Percentiles rank a stretch among this genome's conserved stretches.
Conservation (phyloP, 2,113 vertebrate genomes). For the Macroglossus sobrinus region DNA sequence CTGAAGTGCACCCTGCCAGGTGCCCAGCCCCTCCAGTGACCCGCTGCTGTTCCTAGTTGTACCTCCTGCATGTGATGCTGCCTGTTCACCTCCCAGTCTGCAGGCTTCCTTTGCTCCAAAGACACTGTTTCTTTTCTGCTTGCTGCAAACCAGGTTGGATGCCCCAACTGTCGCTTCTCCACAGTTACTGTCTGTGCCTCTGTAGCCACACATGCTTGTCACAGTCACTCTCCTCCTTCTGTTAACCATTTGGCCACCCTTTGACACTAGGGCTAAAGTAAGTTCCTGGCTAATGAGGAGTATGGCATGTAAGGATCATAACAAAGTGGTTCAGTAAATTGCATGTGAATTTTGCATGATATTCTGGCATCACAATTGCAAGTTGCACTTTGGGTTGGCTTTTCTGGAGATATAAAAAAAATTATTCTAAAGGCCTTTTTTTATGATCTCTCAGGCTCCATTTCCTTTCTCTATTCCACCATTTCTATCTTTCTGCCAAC, state of each 20-base stretch:
- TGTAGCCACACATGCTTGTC: background rate
- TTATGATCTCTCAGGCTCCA: background rate
- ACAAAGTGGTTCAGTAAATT: constrained; percentile 20
- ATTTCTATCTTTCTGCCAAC: background rate
- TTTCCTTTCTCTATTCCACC: background rate
- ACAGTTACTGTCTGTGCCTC: background rate
- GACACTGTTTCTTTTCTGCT: background rate
- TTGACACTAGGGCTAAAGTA: background rate
- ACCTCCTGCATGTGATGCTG: background rate
- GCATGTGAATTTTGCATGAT: background rate
- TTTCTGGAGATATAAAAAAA: background rate
- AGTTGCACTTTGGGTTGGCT: background rate
- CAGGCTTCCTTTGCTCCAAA: background rate
- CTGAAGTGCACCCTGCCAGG: background rate
- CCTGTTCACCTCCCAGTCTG: background rate
- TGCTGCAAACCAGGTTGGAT: background rate
- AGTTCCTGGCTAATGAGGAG: constrained; percentile 26
- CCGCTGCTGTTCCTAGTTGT: background rate
- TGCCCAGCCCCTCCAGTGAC: background rate
- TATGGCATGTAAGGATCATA: background rate
- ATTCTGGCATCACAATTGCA: background rate
- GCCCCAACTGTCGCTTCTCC: background rate
- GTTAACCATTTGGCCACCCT: constrained; percentile 32
- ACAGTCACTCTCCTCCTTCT: constrained; percentile 31
- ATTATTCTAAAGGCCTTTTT: background rate